Percentiles rank a stretch among this genome's conserved stretches.
phyloP scores from a whole-genome alignment of 2,797 vertebrate species.

The Bufotes viridis region DNA sequence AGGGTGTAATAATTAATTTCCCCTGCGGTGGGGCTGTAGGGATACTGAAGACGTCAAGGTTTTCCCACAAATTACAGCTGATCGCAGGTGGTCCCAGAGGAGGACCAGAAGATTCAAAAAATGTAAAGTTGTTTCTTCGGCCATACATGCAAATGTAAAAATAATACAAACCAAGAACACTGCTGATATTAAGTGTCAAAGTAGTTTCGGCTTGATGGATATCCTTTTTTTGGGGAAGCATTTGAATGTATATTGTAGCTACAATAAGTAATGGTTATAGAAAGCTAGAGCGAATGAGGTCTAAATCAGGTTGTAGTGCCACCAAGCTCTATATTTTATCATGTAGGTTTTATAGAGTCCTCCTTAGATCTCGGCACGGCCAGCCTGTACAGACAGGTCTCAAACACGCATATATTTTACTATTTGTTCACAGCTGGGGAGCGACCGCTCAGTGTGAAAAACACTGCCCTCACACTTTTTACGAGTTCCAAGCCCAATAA shows the following conservation, averaged over 20 bases:
- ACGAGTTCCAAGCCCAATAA: constrained; percentile 3
- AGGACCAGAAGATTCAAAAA: too few species aligned
- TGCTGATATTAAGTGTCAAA: too few species aligned
- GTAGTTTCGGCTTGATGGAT: background rate
- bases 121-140: too few species aligned
- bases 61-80: background rate
- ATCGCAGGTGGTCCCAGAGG: background rate
- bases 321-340: background rate
- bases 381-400: background rate
- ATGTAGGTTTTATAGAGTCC: background rate
- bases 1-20: too few species aligned
- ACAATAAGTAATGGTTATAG: background rate
- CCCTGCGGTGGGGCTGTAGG: background rate
- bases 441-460: background rate
- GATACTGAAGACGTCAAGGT: background rate
- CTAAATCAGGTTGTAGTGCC: background rate
- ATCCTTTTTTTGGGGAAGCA: background rate
- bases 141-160: too few species aligned
- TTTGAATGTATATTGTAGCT: background rate
- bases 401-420: constrained; percentile 19
- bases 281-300: background rate
- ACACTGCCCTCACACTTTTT: background rate
- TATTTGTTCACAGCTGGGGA: constrained; percentile 5
- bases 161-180: too few species aligned
- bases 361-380: background rate